Base-by-base conservation (phyloP, 2,113 vertebrate genomes). In the Serinus canaria region DNA sequence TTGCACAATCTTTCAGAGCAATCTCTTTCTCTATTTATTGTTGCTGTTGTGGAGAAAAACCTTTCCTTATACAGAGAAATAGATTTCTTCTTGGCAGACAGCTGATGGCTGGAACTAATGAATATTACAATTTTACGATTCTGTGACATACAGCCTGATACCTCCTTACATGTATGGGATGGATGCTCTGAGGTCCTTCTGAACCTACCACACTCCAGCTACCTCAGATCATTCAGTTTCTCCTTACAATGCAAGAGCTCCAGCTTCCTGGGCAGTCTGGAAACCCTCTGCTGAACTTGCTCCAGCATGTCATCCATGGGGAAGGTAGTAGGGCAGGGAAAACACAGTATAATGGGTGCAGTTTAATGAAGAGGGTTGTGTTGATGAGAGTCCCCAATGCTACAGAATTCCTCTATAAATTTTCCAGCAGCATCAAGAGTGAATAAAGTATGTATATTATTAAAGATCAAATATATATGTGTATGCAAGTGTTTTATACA, bases 401-500 rank as follows among this genome's bases (percentile, higher is more conserved):
- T 75, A 70, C 6, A 70, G 43, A 86, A 33, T 60, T 78, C 16
- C 41, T 62, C 44, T 53, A 33, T 7, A 62, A 52, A 64, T 31
- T 69, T 88, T 8, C 11, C 30, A 69, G 39, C 49, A 87, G 49
- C 39, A 52, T 20, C 23, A 69, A 59, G 6, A 7, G 27, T 66
- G 24, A 83, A 62, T 27, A 17, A 13, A 69, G 5, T 15, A 31
- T 8, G 17, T 7, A 28, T 56, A 60, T 77, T 73, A 84, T 37
- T 49, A 63, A 64, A 87, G 24, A 46, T 25, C 25, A 55, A 11
- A 68, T 3, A 50, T 3, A 0, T 39, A 46, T 33, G 11, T 14
- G 2, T 44, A 58, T 30, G 59, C 4, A 33, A 6, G 2, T 0
- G 3, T 12, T 28, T 47, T 67, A 5, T 24, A 35, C 6, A 67